Evolutionary conservation across 2,797 vertebrate species (phyloP), one percentile per base, ranked within the genome.

Genomic region (Rhincodon typus): DNA sequence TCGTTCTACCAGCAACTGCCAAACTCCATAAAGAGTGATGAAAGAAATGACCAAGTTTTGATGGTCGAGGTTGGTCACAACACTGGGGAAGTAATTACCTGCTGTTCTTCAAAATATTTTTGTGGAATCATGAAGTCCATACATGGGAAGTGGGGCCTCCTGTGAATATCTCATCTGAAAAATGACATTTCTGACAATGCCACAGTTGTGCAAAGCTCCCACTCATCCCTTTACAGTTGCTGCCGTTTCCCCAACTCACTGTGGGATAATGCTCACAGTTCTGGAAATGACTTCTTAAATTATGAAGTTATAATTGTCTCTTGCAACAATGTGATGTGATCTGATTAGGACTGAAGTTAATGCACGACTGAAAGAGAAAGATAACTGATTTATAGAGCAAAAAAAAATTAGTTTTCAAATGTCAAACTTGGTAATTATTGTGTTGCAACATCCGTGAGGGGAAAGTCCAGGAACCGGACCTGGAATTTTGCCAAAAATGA

Each of bases 401-500:
- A 95, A 62, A 57, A 95, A 74, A 72, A 72, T 74, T 50, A 50
- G 94, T 95, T 77, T 53, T 95, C 70, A 50, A 95, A 57, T 95
- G 94, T 72, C 69, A 46, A 57, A 46, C 94, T 72, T 17, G 27
- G 46, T 95, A 95, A 95, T 95, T 95, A 95, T 70, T 95, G 94
- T 95, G 30, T 95, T 95, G 94, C 94, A 95, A 95, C 46, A 95
- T 95, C 94, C 94, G 70, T 34, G 94, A 77, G 94, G 94, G 70
- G 69, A 77, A 95, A 53, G 69, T 95, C 94, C 94, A 95, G 94
- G 94, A 95, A 77, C 70, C 53, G 70, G 69, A 77, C 42, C 25
- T 95, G 94, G 94, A 95, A 53, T 95, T 17, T 27, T 95, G 94
- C 94, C 94, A 95, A 95, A 94, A 95, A 53, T n/a, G 69, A 95